Evolutionary conservation across 2,888 invertebrate genomes (phyloP).

Genomic region (Oligia latruncula): DNA sequence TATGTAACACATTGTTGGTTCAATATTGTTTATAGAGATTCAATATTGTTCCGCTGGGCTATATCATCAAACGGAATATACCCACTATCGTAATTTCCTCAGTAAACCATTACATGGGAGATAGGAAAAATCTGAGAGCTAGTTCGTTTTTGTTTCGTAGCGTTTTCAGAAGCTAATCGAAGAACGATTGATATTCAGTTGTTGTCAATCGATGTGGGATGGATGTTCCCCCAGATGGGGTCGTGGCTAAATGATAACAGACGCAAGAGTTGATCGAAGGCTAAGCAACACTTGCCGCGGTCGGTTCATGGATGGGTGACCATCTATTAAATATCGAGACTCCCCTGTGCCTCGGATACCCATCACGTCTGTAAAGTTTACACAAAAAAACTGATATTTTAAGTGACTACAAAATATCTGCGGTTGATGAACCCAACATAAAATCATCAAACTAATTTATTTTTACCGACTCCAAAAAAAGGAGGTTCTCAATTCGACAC

Average conservation of each 20-base stretch:
- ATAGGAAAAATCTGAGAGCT: no score
- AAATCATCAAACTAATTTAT: no score
- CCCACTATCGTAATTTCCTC: no score
- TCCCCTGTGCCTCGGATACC: not conserved
- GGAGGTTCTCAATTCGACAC: no score
- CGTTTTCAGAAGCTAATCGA: conserved; percentile 2
- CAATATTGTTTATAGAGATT: conserved; percentile 2
- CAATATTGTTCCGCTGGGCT: conserved; percentile 5
- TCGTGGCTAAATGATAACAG: not conserved
- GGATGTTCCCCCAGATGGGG: not conserved
- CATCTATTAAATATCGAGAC: not conserved
- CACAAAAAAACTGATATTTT: no score
- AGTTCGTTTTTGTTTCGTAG: not conserved
- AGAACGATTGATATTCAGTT: not conserved
- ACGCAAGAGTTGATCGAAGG: not conserved
- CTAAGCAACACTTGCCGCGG: not conserved
- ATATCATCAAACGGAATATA: no score
- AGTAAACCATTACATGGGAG: no score
- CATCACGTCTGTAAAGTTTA: no score
- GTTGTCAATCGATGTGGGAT: not conserved
- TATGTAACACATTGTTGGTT: conserved; percentile 12
- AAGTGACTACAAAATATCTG: no score
- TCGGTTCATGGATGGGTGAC: not conserved
- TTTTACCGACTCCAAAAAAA: no score
- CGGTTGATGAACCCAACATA: no score